Conservation (phyloP, 2,888 invertebrate genomes). For the Hoplodrina blanda region DNA sequence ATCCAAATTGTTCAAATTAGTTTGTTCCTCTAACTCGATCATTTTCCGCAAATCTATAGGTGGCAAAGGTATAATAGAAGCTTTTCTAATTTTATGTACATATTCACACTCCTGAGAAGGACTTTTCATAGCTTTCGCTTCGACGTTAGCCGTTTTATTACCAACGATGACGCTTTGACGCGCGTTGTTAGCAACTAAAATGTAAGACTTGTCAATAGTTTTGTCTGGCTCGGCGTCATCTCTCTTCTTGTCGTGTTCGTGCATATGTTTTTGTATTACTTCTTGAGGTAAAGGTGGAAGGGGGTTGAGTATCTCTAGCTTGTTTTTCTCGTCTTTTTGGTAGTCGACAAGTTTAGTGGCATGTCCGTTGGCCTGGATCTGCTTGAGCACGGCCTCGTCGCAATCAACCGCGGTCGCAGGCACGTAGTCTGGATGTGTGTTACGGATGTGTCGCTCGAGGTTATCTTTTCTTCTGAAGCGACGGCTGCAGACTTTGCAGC, state of each 20-base stretch:
- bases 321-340: slow-evolving; percentile 73
- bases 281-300: slow-evolving; percentile 82
- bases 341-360: slow-evolving; percentile 43
- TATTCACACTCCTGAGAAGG: slow-evolving; percentile 78
- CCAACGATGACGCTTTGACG: slow-evolving; percentile 87
- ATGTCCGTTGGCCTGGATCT: slow-evolving; percentile 62
- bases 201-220: slow-evolving; percentile 77
- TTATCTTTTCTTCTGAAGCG: slow-evolving; percentile 95
- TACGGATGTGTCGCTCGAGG: slow-evolving; percentile 93
- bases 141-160: slow-evolving; percentile 70
- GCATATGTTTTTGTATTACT: slow-evolving; percentile 79
- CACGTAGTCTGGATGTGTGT: slow-evolving; percentile 92
- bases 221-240: slow-evolving; percentile 39
- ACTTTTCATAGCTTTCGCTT: slow-evolving; percentile 63
- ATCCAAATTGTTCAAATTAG: slow-evolving; percentile 72
- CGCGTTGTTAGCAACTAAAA: slow-evolving; percentile 86
- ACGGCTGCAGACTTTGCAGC: slow-evolving; percentile 93
- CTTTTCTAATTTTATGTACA: slow-evolving; percentile 87
- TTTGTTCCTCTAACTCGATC: slow-evolving; percentile 74
- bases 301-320: slow-evolving; percentile 80
- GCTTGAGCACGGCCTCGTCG: slow-evolving; percentile 77
- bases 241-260: slow-evolving; percentile 57
- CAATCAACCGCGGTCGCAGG: slow-evolving; percentile 80
- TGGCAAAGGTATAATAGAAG: slow-evolving; percentile 79
- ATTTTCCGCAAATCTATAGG: slow-evolving; percentile 85